Percentiles rank a stretch among this genome's conserved stretches.
phyloP scores from a whole-genome alignment of 2,888 invertebrate genomes.

The Azorinus chamasolen region DNA sequence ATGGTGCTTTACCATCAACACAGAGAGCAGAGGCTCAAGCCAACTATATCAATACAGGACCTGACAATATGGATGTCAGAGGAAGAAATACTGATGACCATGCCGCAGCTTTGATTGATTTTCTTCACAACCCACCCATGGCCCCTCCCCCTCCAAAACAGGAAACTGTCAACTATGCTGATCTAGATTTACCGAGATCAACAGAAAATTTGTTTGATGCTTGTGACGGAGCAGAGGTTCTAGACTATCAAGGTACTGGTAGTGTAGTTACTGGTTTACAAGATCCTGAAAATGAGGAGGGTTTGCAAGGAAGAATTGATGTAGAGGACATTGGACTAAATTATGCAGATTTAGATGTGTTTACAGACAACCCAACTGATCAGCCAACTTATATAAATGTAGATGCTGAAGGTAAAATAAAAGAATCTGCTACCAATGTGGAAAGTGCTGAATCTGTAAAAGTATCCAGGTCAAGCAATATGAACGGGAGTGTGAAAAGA shows the following conservation, averaged over 20 bases:
- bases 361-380: constrained; percentile 61
- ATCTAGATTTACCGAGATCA: constrained; percentile 90
- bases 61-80: constrained; percentile 10
- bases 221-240: constrained; percentile 41
- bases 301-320: constrained; percentile 42
- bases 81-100: constrained; percentile 64
- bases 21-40: constrained; percentile 52
- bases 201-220: constrained; percentile 73
- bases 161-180: constrained; percentile 90
- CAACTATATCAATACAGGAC: constrained; percentile 76
- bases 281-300: constrained; percentile 14
- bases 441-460: constrained; percentile 22
- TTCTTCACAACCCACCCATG: constrained; percentile 72
- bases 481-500: constrained; percentile 29
- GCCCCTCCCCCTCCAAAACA: constrained; percentile 36
- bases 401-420: constrained; percentile 62
- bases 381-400: constrained; percentile 77
- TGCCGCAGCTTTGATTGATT: constrained; percentile 74
- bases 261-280: constrained; percentile 19
- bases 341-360: constrained; percentile 74
- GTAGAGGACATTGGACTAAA: constrained; percentile 61
- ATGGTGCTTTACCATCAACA: constrained; percentile 14
- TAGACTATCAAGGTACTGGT: constrained; percentile 7
- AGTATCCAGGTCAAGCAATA: constrained; percentile 21
- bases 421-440: constrained; percentile 19